Evolutionary conservation across 2,888 invertebrate species (phyloP), one percentile per base, ranked within the genome.

Genomic region (Psylliodes chrysocephalus): DNA sequence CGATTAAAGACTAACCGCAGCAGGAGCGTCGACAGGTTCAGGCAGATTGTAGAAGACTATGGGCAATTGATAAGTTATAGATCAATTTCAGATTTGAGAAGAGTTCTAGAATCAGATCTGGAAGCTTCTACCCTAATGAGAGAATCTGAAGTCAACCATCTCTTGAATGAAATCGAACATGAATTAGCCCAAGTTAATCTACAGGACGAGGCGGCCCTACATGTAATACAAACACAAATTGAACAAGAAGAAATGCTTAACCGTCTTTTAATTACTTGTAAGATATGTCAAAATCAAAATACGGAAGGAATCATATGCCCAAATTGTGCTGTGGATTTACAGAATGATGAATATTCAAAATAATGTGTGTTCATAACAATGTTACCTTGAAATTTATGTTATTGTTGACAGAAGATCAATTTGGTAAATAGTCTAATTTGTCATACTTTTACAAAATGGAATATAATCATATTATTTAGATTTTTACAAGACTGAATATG

Each of bases 151-250:
- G 70, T 78, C 1, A 64, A 69, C 15, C 66, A 71, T 10, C 42
- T 78, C 4, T 57, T 78, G 15, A 62, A 68, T 30, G 70, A 76
- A 65, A 69, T 79, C 8, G 74, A 79, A 14, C 62, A 70, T 12
- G 74, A 75, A 71, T 40, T 74, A 35, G 66, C 68, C 14, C 62
- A 68, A 12, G 63, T 73, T 8, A 63, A 67, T 55, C 22, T 70
- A 19, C 63, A 72, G 46, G 53, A 66, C 10, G 64, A 72, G 69
- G 71, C 59, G 22, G 72, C 73, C 4, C 47, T 68, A 4, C 66
- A 73, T 49, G 44, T 69, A 52, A 51, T 51, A 12, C 67, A 75
- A 40, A 35, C 64, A 4, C 68, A 75, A 52, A 28, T 44, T 14
- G 75, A 76, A 64, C 73, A 70, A 10, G 68, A 72, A 42, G 70